phyloP scores from a whole-genome alignment of 2,113 vertebrate species.

The Gymnobelideus leadbeateri region DNA sequence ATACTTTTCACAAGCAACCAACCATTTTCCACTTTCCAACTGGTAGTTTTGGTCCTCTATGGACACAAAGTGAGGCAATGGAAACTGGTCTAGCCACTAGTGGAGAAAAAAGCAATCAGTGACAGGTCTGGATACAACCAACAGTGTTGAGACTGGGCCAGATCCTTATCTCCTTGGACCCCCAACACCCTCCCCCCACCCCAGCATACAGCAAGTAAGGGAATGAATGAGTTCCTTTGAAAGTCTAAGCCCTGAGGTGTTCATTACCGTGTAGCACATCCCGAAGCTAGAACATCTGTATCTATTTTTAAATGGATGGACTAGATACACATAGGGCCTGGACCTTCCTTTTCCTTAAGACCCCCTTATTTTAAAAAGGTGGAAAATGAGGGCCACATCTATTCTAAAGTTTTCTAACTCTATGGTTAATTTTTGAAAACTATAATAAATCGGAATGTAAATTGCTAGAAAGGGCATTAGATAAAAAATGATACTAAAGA shows the following conservation, averaged over 20 bases:
- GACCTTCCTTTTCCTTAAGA: not conserved
- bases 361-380: not conserved
- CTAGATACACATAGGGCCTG: not conserved
- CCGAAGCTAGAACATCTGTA: not conserved
- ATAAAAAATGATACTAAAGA: not conserved
- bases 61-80: not conserved
- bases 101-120: not conserved
- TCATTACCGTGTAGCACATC: not conserved
- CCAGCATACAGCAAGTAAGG: not conserved
- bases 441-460: conserved; percentile 5
- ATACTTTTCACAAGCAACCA: not conserved
- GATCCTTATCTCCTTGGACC: not conserved
- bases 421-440: conserved; percentile 40
- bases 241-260: not conserved
- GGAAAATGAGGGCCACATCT: not conserved
- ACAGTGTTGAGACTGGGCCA: not conserved
- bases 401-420: not conserved
- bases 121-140: not conserved
- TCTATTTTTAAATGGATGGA: not conserved
- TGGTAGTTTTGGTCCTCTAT: not conserved
- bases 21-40: conserved; percentile 27
- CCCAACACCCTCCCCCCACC: not conserved
- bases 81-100: conserved; percentile 5
- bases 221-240: not conserved
- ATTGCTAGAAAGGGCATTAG: conserved; percentile 1